Percentiles rank a stretch among this genome's conserved stretches.
Conservation (phyloP, 2,797 vertebrate species). For the Pangasius larnaudii region DNA sequence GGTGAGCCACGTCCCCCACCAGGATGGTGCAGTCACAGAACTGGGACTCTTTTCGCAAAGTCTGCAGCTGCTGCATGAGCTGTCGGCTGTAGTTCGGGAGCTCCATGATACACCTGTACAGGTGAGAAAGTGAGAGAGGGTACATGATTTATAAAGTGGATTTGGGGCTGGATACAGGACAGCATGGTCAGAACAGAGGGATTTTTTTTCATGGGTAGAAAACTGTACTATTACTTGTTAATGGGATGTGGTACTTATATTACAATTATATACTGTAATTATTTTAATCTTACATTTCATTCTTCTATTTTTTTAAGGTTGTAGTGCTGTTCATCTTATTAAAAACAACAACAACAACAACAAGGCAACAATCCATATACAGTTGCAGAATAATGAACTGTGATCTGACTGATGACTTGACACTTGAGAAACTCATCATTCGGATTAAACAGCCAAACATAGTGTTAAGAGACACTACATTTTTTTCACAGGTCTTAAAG, state of each 20-base stretch:
- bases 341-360: background rate
- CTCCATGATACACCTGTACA: constrained; percentile 74
- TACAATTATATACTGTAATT: background rate
- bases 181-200: background rate
- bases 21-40: constrained; percentile 89
- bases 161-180: background rate
- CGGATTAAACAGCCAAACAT: too few species aligned
- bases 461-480: background rate
- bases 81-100: constrained; percentile 85
- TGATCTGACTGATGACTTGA: too few species aligned
- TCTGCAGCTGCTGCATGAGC: constrained; percentile 85
- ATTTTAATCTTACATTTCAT: too few species aligned
- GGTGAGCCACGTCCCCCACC: constrained; percentile 77
- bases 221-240: background rate
- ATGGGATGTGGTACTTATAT: background rate
- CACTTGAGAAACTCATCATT: too few species aligned
- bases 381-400: background rate
- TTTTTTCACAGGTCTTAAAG: background rate
- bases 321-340: too few species aligned
- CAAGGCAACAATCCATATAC: background rate
- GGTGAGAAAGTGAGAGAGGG: background rate
- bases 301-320: too few species aligned
- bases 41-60: constrained; percentile 82
- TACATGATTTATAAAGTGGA: background rate
- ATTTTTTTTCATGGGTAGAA: background rate